Base-by-base conservation (phyloP, 2,113 vertebrate species). In the Muntiacus reevesi region DNA sequence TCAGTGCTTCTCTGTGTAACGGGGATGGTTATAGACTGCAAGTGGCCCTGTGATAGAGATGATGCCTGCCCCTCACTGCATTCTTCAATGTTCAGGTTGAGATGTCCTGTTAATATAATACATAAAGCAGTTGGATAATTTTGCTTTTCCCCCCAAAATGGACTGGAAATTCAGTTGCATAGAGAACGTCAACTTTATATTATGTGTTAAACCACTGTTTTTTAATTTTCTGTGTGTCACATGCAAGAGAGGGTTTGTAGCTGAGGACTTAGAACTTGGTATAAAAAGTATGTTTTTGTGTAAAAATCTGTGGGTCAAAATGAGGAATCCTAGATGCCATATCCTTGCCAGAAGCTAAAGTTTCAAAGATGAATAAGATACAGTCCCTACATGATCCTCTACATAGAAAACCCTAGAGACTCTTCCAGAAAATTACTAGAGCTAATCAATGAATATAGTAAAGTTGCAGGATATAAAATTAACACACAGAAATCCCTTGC, bases 1-100 rank as follows among this genome's bases (percentile, higher is more conserved):
- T 40, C 28, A 21, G 3, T 54, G 19, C 43, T 28, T 5, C 33
- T 43, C n/a, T 15, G 50, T 82, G 11, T 81, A 74, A 6, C 4
- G 3, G 50, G 10, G 2, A 1, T n/a, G n/a, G 17, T 21, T 40
- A 67, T 7, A 47, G 15, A 21, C 7, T 45, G 1, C 8, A 62
- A 23, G 15, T 11, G 2, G 25, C 45, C 33, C 17, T 0, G 17
- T 5, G 16, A 82, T 25, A 88, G 21, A 45, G 78, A 19, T 17
- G 16, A 33, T 76, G 2, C 16, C 5, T 82, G 7, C 19, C 23
- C 7, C 59, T 60, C 5, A 21, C 5, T 60, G 33, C 50, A 96
- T 55, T 79, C 52, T 71, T 76, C 74, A 76, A 4, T 64, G 50
- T 62, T 96, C 79, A 84, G 27, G 19, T 28, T 64, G 52, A 94